These are phyloP conservation scores for Eunapius fragilis DNA, from an alignment of 37 sponge, comb jelly and placozoan genomes.

Conservation along the genomic window DNA sequence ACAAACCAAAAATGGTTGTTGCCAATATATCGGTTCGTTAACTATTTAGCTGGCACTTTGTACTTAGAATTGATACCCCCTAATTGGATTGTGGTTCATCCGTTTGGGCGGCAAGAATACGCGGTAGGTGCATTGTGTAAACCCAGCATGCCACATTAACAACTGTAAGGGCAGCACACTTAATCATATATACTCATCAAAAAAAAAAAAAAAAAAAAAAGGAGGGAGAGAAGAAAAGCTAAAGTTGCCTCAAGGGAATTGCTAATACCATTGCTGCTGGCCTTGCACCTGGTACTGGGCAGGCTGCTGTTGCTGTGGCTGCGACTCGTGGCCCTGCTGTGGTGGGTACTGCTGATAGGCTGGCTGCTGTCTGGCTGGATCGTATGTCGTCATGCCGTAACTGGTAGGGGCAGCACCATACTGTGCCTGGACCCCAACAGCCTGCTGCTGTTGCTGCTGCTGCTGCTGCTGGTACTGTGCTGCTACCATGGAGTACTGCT, in stretches of 20 bases:
- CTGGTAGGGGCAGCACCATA: conserved; percentile 1
- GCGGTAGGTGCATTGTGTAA: too few species aligned
- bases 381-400: background rate
- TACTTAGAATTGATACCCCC: too few species aligned
- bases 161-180: too few species aligned
- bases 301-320: conserved; percentile 30
- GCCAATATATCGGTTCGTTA: too few species aligned
- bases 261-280: conserved; percentile 15
- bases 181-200: background rate
- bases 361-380: background rate
- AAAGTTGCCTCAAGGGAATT: background rate
- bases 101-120: too few species aligned
- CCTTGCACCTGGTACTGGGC: background rate
- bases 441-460: background rate
- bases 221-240: background rate
- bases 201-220: background rate
- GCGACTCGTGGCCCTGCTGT: background rate
- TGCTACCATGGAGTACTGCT: background rate
- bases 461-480: background rate
- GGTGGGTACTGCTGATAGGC: conserved; percentile 16
- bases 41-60: too few species aligned
- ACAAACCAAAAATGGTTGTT: too few species aligned
- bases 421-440: background rate
- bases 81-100: too few species aligned
- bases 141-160: too few species aligned